phyloP scores from a whole-genome alignment of 2,797 vertebrate species.

The Mus caroli region DNA sequence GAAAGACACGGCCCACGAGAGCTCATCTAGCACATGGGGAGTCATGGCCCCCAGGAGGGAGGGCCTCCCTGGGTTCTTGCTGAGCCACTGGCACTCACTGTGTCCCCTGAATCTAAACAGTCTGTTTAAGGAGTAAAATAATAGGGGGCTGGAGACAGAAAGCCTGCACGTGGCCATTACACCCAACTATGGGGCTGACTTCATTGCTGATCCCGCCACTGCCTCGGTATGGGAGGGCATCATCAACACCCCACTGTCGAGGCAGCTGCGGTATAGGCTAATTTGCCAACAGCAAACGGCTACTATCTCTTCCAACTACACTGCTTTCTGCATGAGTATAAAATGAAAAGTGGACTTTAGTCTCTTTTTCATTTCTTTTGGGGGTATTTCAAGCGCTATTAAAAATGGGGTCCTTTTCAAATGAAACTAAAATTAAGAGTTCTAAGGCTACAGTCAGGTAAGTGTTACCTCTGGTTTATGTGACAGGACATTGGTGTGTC shows the following conservation, averaged over 20 bases:
- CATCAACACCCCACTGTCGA: fast-evolving
- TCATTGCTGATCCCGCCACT: background rate
- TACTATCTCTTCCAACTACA: conserved; percentile 7
- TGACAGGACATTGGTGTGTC: conserved; percentile 16
- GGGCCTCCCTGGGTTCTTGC: conserved; percentile 3
- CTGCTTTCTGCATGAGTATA: conserved; percentile 7
- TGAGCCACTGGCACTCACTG: background rate
- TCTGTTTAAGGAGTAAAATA: conserved; percentile 41
- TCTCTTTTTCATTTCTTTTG: conserved; percentile 60
- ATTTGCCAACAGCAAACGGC: conserved; percentile 61
- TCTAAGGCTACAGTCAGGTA: conserved; percentile 61
- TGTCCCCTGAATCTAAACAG: conserved; percentile 22
- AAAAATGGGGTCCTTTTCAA: conserved; percentile 48
- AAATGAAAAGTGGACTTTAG: conserved; percentile 62
- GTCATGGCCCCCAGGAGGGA: background rate
- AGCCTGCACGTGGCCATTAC: conserved; percentile 45
- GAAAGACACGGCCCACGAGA: conserved; percentile 59
- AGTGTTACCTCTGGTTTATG: background rate
- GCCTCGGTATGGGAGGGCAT: background rate
- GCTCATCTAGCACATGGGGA: conserved; percentile 42
- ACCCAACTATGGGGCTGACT: background rate
- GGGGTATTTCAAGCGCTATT: conserved; percentile 35
- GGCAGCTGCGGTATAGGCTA: conserved; percentile 9
- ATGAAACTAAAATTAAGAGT: conserved; percentile 51
- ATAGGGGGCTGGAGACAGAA: conserved; percentile 40